A percentile compares a stretch with the other conserved stretches of the same genome.
These are phyloP conservation scores for Nothocercus julius DNA, from an alignment of 2,113 vertebrate genomes.

Conservation along the genomic window DNA sequence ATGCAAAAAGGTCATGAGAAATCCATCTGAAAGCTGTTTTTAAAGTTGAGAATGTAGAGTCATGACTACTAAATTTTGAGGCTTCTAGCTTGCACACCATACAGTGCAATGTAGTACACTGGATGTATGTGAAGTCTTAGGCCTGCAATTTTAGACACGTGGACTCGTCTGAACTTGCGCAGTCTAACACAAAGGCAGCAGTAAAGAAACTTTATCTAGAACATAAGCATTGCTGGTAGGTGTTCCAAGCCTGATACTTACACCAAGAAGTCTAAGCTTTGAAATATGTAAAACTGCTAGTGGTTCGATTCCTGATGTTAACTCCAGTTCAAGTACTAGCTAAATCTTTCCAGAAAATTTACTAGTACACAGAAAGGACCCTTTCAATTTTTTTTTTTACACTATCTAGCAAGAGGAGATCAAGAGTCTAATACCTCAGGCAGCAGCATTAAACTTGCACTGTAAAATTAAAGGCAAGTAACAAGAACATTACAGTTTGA, in stretches of 20 bases:
- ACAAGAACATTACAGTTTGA: neutral
- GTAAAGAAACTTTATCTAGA: neutral
- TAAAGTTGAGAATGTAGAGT: neutral
- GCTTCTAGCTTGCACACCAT: neutral
- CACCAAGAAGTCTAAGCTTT: neutral
- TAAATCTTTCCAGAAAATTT: neutral
- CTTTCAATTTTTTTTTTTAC: neutral
- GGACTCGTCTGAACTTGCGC: neutral
- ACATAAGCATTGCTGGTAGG: neutral
- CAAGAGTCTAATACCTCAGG: neutral
- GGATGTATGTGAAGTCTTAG: neutral
- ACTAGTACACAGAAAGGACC: neutral
- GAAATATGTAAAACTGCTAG: neutral
- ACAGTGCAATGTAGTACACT: fast-evolving
- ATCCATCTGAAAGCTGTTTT: neutral
- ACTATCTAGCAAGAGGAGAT: neutral
- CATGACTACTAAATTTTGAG: neutral
- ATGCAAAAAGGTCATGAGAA: neutral
- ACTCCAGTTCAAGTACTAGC: neutral
- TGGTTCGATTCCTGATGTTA: neutral
- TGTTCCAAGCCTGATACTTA: neutral
- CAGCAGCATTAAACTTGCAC: neutral
- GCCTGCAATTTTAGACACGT: neutral
- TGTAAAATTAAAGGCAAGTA: neutral
- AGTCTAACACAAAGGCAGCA: neutral